Evolutionary conservation across 2,888 invertebrate species (phyloP), one percentile per base, ranked within the genome.

Genomic region (Xanthorhoe designata): DNA sequence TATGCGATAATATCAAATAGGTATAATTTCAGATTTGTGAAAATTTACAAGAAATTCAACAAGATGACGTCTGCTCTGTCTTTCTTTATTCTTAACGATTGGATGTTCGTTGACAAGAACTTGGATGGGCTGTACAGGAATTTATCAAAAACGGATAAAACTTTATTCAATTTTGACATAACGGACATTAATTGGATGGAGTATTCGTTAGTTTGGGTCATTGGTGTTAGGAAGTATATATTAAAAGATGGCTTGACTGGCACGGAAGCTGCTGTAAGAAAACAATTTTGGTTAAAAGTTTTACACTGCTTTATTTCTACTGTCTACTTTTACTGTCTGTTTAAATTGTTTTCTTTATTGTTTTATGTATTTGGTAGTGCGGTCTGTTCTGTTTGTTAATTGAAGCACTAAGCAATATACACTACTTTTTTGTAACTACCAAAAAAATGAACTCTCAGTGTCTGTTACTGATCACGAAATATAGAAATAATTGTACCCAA

Each of bases 131-230:
- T 65, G 0, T 10, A 56, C 49, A 29, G 64, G 4, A 29, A 51
- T 0, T 8, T 80, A 1, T 72, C 64, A 17, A 59, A 70, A 10
- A 35, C 79, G 50, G 81, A 81, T 61, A 75, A 67, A 56, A 13
- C 51, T 0, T 76, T 81, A 1, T 81, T 68, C 58, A 69, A 76
- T 32, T 77, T 70, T 51, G 75, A 81, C n/a, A 56, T 75, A 3
- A 10, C 51, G 0, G 59, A 65, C 0, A 47, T 81, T 0, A 60
- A 72, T 7, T 75, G 75, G 75, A 45, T 38, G 0, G 72, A 76
- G 0, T 60, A 68, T 0, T 47, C 77, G 0, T 5, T 63, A 0
- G 45, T 68, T 0, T 79, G 78, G 78, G 62, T 59, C 17, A 53
- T 72, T 0, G 79, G 80, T 0, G 32, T 77, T 0, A 64, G 78